phyloP scores from a whole-genome alignment of 1,140 invertebrate species.

The Harlomillsia oculata region DNA sequence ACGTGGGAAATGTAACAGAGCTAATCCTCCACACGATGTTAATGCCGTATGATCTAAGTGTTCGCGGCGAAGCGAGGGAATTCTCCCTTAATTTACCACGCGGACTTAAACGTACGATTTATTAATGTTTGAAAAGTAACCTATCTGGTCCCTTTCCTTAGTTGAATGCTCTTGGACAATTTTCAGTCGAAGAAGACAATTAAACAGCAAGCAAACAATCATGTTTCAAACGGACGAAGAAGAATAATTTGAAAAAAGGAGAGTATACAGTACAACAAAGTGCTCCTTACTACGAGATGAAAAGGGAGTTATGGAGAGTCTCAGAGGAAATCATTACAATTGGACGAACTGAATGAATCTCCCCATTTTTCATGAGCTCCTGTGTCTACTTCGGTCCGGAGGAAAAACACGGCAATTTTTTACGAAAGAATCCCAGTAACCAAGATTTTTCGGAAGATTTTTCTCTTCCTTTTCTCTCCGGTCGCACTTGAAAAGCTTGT shows the following conservation, averaged over 20 bases:
- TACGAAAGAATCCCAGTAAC: too few relatives aligned
- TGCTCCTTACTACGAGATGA: conserved; percentile 30
- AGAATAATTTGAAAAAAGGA: neutral
- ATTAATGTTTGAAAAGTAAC: too few relatives aligned
- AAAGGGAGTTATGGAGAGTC: conserved; percentile 32
- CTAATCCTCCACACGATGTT: too few relatives aligned
- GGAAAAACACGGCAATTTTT: neutral
- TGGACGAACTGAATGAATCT: conserved; percentile 34
- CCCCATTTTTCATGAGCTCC: conserved; percentile 31
- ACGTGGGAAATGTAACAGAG: too few relatives aligned
- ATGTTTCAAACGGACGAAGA: neutral
- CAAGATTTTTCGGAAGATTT: conserved; percentile 9
- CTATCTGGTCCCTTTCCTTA: too few relatives aligned
- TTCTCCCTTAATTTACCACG: too few relatives aligned
- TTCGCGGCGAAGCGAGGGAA: too few relatives aligned
- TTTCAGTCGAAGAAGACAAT: too few relatives aligned
- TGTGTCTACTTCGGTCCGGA: neutral
- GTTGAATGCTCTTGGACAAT: neutral
- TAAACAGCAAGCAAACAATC: too few relatives aligned
- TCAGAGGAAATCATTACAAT: conserved; percentile 36
- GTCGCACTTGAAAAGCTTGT: neutral
- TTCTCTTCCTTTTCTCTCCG: neutral
- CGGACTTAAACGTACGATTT: too few relatives aligned
- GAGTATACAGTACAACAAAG: neutral
- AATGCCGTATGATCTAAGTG: too few relatives aligned